These are phyloP conservation scores for Luperina testacea DNA, from an alignment of 2,888 invertebrate genomes.

Conservation along the genomic window DNA sequence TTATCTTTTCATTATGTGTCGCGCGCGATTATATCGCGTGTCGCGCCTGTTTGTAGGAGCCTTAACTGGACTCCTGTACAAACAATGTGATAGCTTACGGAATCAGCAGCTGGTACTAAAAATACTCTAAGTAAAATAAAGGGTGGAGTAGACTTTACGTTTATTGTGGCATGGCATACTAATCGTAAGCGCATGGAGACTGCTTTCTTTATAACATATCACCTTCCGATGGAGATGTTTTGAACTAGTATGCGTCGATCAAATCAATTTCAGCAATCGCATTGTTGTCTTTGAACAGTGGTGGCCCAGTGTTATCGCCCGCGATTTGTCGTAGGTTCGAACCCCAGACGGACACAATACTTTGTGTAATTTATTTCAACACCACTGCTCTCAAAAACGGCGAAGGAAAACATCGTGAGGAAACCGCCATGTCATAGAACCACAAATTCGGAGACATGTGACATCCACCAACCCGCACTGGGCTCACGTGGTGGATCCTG, in stretches of 20 bases:
- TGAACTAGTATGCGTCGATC: neutral
- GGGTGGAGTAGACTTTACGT: conserved; percentile 17
- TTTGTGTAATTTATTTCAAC: too few relatives aligned
- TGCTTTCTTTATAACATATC: conserved; percentile 12
- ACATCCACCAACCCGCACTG: too few relatives aligned
- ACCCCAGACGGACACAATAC: too few relatives aligned
- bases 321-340: too few relatives aligned
- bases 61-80: conserved; percentile 28
- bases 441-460: too few relatives aligned
- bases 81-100: conserved; percentile 37
- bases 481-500: too few relatives aligned
- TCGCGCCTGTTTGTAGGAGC: too few relatives aligned
- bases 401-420: too few relatives aligned
- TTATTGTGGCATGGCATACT: conserved; percentile 25
- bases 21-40: too few relatives aligned
- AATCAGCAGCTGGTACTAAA: conserved; percentile 38
- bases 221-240: neutral
- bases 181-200: conserved; percentile 24
- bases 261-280: neutral
- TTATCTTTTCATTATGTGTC: neutral
- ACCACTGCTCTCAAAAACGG: too few relatives aligned
- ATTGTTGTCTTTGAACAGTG: neutral
- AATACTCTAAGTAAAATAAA: conserved; percentile 27
- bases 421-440: too few relatives aligned
- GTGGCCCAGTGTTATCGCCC: too few relatives aligned